Evolutionary conservation across 1,140 invertebrate species (phyloP).

Genomic region (Pollicipes pollicipes): DNA sequence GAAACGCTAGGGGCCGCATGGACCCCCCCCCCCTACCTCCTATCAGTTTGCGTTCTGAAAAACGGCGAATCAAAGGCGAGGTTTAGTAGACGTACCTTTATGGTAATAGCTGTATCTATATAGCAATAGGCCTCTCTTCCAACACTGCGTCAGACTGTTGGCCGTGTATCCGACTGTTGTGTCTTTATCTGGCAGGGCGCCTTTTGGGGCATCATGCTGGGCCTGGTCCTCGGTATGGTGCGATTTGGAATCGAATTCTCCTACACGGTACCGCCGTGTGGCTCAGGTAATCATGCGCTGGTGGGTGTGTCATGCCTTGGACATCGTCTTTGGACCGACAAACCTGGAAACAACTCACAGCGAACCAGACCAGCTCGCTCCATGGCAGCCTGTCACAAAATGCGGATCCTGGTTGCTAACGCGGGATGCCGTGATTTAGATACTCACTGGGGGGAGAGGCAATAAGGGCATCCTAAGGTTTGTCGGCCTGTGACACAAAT

Average conservation of each 20-base stretch:
- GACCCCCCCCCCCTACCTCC: background rate
- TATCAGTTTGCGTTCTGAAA: background rate
- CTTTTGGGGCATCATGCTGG: slow-evolving; percentile 33
- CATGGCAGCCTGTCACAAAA: too few relatives aligned
- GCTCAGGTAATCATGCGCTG: slow-evolving; percentile 24
- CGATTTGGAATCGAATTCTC: slow-evolving; percentile 29
- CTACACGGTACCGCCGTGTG: slow-evolving; percentile 26
- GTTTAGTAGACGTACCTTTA: background rate
- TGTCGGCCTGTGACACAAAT: too few relatives aligned
- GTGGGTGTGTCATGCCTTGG: too few relatives aligned
- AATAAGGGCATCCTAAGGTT: too few relatives aligned
- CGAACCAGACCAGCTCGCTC: too few relatives aligned
- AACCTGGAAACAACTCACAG: too few relatives aligned
- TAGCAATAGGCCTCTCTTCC: background rate
- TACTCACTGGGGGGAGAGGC: too few relatives aligned
- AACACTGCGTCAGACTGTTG: background rate
- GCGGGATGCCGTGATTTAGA: too few relatives aligned
- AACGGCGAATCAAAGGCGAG: background rate
- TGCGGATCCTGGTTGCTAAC: too few relatives aligned
- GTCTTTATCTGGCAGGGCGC: slow-evolving; percentile 28
- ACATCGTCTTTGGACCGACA: too few relatives aligned
- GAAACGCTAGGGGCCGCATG: too few relatives aligned
- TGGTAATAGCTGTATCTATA: background rate
- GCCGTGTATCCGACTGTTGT: background rate
- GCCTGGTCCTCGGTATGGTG: slow-evolving; percentile 29